A percentile compares a stretch with the other conserved stretches of the same genome.
phyloP scores from a whole-genome alignment of 2,797 vertebrate genomes.

The Tiaroga cobitis region DNA sequence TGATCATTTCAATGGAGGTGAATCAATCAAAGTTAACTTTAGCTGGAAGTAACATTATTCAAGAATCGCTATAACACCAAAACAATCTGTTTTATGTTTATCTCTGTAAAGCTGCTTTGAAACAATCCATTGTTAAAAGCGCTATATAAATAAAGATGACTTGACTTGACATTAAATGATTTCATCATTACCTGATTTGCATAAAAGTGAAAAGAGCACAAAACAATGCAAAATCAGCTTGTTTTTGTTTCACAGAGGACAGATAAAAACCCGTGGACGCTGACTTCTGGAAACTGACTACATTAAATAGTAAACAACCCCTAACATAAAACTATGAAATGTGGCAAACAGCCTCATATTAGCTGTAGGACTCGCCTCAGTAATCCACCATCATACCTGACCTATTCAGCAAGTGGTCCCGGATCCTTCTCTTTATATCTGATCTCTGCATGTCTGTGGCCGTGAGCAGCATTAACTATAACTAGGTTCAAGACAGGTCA shows the following conservation, averaged over 20 bases:
- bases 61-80: no score
- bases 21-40: no score
- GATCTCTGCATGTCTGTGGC: neutral
- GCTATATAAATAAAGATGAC: no score
- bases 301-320: neutral
- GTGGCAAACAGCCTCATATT: neutral
- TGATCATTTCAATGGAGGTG: no score
- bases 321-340: neutral
- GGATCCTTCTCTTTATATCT: neutral
- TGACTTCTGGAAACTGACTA: neutral
- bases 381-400: conserved; percentile 23
- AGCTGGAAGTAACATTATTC: no score
- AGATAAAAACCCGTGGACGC: neutral
- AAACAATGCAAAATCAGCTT: neutral
- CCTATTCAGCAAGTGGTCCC: conserved; percentile 13
- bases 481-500: conserved; percentile 17
- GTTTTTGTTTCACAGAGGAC: neutral
- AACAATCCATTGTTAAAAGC: no score
- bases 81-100: no score
- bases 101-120: no score
- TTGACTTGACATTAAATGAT: no score
- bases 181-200: neutral
- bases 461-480: conserved; percentile 12
- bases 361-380: neutral
- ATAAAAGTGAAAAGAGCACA: neutral